phyloP scores from a whole-genome alignment of 2,888 invertebrate species.

The Hofmannophila pseudospretella region DNA sequence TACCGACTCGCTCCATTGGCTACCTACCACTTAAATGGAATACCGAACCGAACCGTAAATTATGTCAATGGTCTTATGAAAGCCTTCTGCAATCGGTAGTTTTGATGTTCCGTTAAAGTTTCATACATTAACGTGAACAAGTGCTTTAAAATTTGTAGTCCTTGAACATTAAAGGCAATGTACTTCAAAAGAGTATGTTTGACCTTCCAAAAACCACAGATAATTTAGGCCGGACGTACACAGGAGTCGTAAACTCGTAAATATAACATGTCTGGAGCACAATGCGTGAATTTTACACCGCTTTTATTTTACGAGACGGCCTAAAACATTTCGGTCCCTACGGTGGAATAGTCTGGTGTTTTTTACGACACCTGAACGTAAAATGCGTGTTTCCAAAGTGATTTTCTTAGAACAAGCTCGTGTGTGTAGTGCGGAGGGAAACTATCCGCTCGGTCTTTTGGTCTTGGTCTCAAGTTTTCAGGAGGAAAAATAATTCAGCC shows the following conservation, averaged over 20 bases:
- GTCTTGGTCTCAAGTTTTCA: no score
- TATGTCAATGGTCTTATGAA: constrained; percentile 14
- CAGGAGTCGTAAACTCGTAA: constrained; percentile 7
- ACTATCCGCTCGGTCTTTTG: no score
- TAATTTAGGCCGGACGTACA: constrained; percentile 33
- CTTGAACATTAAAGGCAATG: constrained; percentile 11
- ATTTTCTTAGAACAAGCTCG: constrained; percentile 38
- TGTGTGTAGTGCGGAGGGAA: no score
- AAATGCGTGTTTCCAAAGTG: constrained; percentile 51
- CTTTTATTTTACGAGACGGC: constrained; percentile 65
- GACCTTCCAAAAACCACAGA: constrained; percentile 35
- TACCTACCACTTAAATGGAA: constrained; percentile 19
- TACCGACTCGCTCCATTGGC: constrained; percentile 6
- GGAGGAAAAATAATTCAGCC: no score
- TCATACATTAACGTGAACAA: not conserved
- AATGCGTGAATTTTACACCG: constrained; percentile 66
- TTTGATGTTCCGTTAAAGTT: not conserved
- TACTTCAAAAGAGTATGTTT: constrained; percentile 15
- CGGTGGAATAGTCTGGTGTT: constrained; percentile 61
- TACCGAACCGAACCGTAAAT: constrained; percentile 22
- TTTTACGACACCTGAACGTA: constrained; percentile 61
- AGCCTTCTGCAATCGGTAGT: not conserved
- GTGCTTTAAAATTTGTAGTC: not conserved
- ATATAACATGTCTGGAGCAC: constrained; percentile 39
- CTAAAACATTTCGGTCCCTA: constrained; percentile 63